These are phyloP conservation scores for Chaunax sp. DNA, from an alignment of 2,797 vertebrate genomes.

Conservation along the genomic window DNA sequence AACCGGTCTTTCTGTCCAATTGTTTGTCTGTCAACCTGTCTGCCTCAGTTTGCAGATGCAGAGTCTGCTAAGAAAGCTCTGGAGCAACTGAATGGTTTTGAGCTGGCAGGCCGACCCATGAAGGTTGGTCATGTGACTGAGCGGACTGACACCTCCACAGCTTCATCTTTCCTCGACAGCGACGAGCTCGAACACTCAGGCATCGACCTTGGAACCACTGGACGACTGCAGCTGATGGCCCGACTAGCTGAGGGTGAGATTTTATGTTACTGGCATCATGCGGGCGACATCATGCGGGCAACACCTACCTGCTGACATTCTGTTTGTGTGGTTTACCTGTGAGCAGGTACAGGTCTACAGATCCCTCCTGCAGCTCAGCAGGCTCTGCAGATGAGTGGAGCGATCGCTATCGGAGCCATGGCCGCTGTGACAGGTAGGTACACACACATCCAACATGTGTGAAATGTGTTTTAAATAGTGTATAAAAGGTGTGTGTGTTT, in stretches of 20 bases:
- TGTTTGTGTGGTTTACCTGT: slow-evolving; percentile 10
- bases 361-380: slow-evolving; percentile 96
- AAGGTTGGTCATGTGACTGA: slow-evolving; percentile 98
- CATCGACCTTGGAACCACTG: slow-evolving; percentile 94
- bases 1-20: too few relatives aligned
- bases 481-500: slow-evolving; percentile 19
- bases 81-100: slow-evolving; percentile 97
- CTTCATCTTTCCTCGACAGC: slow-evolving; percentile 93
- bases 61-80: slow-evolving; percentile 98
- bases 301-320: not conserved
- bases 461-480: too few relatives aligned
- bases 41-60: slow-evolving; percentile 90
- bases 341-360: slow-evolving; percentile 92
- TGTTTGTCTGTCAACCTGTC: not conserved
- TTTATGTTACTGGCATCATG: too few relatives aligned
- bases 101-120: slow-evolving; percentile 96
- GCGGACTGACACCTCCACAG: slow-evolving; percentile 89
- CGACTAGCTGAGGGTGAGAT: slow-evolving; percentile 91
- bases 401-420: slow-evolving; percentile 94
- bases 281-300: too few relatives aligned
- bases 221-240: slow-evolving; percentile 95
- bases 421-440: slow-evolving; percentile 80
- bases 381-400: slow-evolving; percentile 96
- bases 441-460: not conserved
- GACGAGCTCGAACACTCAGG: slow-evolving; percentile 95